phyloP scores from a whole-genome alignment of 2,888 invertebrate species.

The Oligia strigilis region DNA sequence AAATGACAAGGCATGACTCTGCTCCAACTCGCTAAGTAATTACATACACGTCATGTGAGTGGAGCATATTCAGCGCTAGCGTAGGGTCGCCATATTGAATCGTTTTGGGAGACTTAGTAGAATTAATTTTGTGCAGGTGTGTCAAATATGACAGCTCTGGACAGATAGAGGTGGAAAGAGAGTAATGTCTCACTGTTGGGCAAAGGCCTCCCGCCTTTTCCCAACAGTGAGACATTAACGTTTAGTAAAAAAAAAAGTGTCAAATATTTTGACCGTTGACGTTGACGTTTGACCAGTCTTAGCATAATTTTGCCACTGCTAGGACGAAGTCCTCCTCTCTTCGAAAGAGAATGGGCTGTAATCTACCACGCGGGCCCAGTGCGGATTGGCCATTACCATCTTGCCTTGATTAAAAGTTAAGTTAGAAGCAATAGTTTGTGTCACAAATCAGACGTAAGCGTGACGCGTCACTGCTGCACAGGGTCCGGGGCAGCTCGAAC shows the following conservation, averaged over 20 bases:
- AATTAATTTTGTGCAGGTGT: slow-evolving; percentile 17
- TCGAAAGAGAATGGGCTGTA: background rate
- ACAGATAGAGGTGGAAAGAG: no score
- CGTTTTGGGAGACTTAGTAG: slow-evolving; percentile 42
- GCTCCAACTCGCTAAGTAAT: slow-evolving; percentile 87
- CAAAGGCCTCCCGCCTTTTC: no score
- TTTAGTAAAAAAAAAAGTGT: no score
- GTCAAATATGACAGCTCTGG: background rate
- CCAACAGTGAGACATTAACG: no score
- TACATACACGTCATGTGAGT: slow-evolving; percentile 86
- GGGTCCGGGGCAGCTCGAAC: no score
- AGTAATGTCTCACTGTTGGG: no score
- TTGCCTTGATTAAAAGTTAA: background rate
- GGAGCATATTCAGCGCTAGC: slow-evolving; percentile 72
- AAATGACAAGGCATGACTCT: slow-evolving; percentile 89
- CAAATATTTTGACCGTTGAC: no score
- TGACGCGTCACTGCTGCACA: no score
- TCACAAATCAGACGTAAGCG: no score
- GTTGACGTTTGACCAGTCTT: background rate
- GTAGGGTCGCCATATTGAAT: slow-evolving; percentile 65
- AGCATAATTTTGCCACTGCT: background rate
- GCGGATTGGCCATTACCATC: background rate
- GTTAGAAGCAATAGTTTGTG: background rate
- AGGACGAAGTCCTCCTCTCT: background rate
- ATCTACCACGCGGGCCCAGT: background rate